Evolutionary conservation across 2,797 vertebrate genomes (phyloP), one percentile per base, ranked within the genome.

Genomic region (Amphiprion clarkii): DNA sequence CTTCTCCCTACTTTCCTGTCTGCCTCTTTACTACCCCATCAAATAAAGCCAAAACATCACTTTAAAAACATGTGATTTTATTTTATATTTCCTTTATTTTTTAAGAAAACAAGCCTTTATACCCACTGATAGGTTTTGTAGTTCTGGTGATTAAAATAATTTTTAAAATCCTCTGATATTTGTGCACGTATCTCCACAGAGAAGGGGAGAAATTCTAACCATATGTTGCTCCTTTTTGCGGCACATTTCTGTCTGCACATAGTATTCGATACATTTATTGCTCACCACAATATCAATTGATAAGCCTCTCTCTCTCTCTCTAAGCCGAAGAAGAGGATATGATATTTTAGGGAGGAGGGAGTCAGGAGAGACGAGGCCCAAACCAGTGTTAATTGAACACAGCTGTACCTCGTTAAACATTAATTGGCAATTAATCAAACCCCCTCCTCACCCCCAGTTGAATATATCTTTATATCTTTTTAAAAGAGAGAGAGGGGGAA

Each of bases 351-450:
- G 21, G 40, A 25, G 36, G 36, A 51, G 25, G 51, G 51, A 12
- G 77, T 60, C 2, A 6, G 55, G 48, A 74, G 87, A 86, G 78
- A 79, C 57, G 14, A 67, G 21, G 61, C 71, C 80, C 88, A 79
- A 90, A 91, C 79, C 86, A 78, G 88, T 88, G 89, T 93, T 95
- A 95, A 95, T 94, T 94, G 93, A 93, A 88, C 91, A 93, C 94
- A 95, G 94, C 94, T 95, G 94, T 93, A 92, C 81, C 91, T 94
- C 75, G 88, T 95, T 95, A 94, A 93, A 91, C 87, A 93, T 94
- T 95, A 95, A 95, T 94, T 95, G 93, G 53, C 92, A 94, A 94
- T 95, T 95, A 95, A 94, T 95, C 93, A 93, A 88, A 76, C 75
- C 76, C n/a, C 52, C 70, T 61, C 48, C 78, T 76, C 62, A 11